Base-by-base conservation (phyloP, 2,797 vertebrate genomes). In the Gallinago solitaria region DNA sequence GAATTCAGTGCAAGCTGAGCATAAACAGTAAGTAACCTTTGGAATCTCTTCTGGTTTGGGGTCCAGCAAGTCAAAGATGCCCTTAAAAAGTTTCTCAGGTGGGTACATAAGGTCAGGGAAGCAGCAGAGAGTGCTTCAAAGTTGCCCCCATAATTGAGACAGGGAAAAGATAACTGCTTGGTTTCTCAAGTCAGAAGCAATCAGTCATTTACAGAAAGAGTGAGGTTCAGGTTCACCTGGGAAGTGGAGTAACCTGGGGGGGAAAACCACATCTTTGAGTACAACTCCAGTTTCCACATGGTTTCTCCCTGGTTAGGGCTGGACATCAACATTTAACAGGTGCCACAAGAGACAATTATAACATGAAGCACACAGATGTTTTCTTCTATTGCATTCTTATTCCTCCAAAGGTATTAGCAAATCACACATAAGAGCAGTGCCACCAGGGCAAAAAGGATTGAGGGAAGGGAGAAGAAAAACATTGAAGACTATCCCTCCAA, bases 311-410 rank as follows among this genome's bases (percentile, higher is more conserved):
- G 86, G 19, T 18, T 5, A 56, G 75, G 53, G 63, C 67, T 57
- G 83, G 63, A n/a, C 33, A 14, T 0, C 2, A 64, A 39, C 57
- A 9, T 4, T 57, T 4, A 9, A 0, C 37, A 59, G 54, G 35
- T 4, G 45, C 54, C 25, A 3, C 0, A 21, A 8, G 5, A 37
- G 47, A 32, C 30, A 27, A 2, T 0, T 7, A 4, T 0, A 4
- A 1, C 79, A 41, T 1, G 12, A 43, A 53, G 18, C 0, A 23
- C 1, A 16, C 24, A 3, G 8, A 23, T 2, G 1, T 11, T 25
- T 68, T 23, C 93, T 9, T 9, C 27, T 16, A 5, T 48, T 32
- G 45, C 4, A 16, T 6, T 27, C 39, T 61, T 1, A 12, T 30
- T 17, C 57, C 35, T 24, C 12, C 33, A n/a, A 37, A 57, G 54